Base-by-base conservation (phyloP, 64 coral and sea anemone genomes). In the Montipora capricornis region DNA sequence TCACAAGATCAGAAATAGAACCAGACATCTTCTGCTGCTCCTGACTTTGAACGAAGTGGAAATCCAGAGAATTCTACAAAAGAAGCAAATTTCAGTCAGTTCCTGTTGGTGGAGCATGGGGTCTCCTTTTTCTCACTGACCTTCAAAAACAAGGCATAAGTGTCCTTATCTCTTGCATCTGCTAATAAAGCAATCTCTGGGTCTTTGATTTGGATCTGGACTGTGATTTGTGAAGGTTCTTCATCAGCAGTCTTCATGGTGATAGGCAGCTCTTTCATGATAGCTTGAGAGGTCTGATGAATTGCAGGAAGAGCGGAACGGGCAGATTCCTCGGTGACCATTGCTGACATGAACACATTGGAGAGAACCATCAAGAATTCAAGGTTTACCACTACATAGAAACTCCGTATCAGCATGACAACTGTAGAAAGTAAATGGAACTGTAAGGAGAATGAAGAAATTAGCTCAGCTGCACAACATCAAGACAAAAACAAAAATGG, bases 91-190 rank as follows among this genome's bases (percentile, higher is more conserved):
- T 20, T 8, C 13, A 19, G 29, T 57, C 37, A 37, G 37, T 37
- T 37, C 37, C 37, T 37, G 37, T 37, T 37, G 37, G 37, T 37
- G 37, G 37, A 37, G 37, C 37, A 37, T 37, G 0, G 37, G 37
- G 37, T 37, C 37, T 37, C 0, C 37, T 37, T 2, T 37, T 37
- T 37, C 37, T 37, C 0, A 75, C 89, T 79, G 64, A 98, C 97
- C 92, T 98, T 95, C 24, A 98, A 82, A 64, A 98, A 92, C 62
- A 99, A 62, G 20, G 97, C 97, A 90, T 99, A 89, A 11, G 97
- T 99, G 44, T 84, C 85, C 53, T 99, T 99, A 80, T 99, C 95
- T 49, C 86, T 96, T 49, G 95, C 97, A 96, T 99, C 97, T 37
- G 97, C 97, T 24, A 99, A 68, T 17, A 99, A 61, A 37, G 96